Evolutionary conservation across 2,888 invertebrate genomes (phyloP), one percentile per base, ranked within the genome.

Genomic region (Acrobasis repandana): DNA sequence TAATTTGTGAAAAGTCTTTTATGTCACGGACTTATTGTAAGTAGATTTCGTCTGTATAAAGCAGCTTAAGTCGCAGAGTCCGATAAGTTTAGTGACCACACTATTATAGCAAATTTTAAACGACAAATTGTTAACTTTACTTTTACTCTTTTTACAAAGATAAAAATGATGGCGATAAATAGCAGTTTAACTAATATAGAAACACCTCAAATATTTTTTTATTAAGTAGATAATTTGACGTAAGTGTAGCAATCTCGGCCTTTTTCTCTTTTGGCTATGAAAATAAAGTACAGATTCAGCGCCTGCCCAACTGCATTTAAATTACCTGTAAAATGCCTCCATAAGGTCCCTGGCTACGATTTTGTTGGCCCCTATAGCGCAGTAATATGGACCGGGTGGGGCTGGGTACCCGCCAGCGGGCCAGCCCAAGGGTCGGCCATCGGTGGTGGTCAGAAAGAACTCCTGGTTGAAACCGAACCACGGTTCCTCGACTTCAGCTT

Each of bases 291-390:
- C 6, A 51, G 2, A 33, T 11, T 34, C 16, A 4, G 38, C 36
- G 14, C 36, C 38, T 18, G 28, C 56, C 43, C 43, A 56, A 46
- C 46, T 46, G 33, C 56, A 49, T 28, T 14, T 56, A 48, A 15
- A 14, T 59, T 66, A 89, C 90, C 89, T 86, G 66, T 86, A 92
- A 78, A 97, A 96, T 1, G 96, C 95, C 79, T 98, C 97, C 68
- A 96, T 95, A 8, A 97, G 93, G 77, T 97, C 97, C 60, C 97
- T 93, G 0, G 96, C 97, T 68, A 95, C 95, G 8, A 96, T 95
- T 70, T 94, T 95, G 74, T 95, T 93, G 0, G 96, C 95, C 8
- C 97, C 97, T 0, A 96, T 96, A 46, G 96, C 96, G 77, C 97
- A 97, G 82, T 97, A 97, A 84, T 97, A 97, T 0, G 96, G 96